A percentile compares a stretch with the other conserved stretches of the same genome.
phyloP scores from a whole-genome alignment of 2,797 vertebrate genomes.

The Darevskia mixta region DNA sequence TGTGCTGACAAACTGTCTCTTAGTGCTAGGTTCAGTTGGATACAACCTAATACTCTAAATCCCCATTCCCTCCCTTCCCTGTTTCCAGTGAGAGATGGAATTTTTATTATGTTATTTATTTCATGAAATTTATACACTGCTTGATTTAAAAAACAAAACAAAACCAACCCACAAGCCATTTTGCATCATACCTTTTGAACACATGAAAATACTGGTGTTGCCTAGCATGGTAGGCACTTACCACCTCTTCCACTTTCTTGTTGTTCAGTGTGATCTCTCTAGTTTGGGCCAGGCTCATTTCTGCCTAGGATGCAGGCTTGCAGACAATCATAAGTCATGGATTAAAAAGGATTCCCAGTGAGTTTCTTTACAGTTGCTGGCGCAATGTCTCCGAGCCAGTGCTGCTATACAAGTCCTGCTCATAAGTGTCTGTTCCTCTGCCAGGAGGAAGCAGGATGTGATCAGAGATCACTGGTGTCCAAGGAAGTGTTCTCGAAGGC shows the following conservation, averaged over 20 bases:
- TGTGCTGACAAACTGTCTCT: too few relatives aligned
- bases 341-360: not conserved
- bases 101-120: too few relatives aligned
- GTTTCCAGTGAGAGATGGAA: not conserved
- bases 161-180: not conserved
- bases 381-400: not conserved
- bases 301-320: not conserved
- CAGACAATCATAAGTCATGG: not conserved
- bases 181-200: not conserved
- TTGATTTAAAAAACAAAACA: too few relatives aligned
- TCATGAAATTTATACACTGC: too few relatives aligned
- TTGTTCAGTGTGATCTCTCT: not conserved
- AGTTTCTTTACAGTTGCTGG: not conserved
- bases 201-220: not conserved
- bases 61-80: not conserved
- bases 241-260: not conserved
- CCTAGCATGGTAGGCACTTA: not conserved
- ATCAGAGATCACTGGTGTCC: constrained; percentile 86
- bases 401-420: constrained; percentile 37
- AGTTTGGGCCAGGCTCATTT: not conserved
- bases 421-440: accelerated
- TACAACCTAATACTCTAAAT: too few relatives aligned
- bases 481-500: constrained; percentile 78
- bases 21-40: too few relatives aligned
- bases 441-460: accelerated